These are phyloP conservation scores for Drosophila elegans DNA, from an alignment of 1,140 invertebrate species.

Conservation along the genomic window DNA sequence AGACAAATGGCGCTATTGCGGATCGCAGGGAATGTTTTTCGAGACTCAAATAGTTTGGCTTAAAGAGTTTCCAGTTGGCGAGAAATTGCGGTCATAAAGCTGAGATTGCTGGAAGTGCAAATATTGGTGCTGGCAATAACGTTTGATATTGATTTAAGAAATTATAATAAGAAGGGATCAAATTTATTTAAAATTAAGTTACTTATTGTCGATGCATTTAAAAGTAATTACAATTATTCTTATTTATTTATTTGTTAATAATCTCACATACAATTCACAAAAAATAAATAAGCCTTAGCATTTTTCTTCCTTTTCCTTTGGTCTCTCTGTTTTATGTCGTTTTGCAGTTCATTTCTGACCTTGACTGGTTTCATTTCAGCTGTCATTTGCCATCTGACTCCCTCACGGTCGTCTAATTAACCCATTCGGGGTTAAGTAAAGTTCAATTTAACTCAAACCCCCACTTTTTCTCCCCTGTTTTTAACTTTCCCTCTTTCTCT, in stretches of 20 bases:
- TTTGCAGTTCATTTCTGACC: constrained; percentile 18
- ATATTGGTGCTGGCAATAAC: not conserved
- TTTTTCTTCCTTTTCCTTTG: not conserved
- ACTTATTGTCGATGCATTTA: not conserved
- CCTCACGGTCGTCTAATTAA: constrained; percentile 69
- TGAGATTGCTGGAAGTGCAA: constrained; percentile 1
- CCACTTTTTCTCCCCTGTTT: constrained; percentile 27
- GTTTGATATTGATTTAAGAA: not conserved
- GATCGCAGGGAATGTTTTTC: constrained; percentile 21
- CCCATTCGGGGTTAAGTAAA: constrained; percentile 46
- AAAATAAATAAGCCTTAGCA: not conserved
- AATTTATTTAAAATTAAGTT: not conserved
- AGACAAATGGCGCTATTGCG: constrained; percentile 23
- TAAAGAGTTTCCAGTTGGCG: constrained; percentile 34
- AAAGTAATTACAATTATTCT: no score
- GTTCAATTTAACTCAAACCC: constrained; percentile 13
- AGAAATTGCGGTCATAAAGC: constrained; percentile 33
- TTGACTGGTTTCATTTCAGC: constrained; percentile 35
- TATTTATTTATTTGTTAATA: no score
- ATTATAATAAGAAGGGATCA: no score
- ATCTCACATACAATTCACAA: no score
- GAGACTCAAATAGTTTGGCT: constrained; percentile 31
- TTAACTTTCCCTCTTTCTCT: constrained; percentile 7
- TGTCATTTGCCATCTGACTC: constrained; percentile 52
- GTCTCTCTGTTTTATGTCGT: not conserved